Conservation (phyloP, 2,888 invertebrate genomes). For the Villa cingulata region DNA sequence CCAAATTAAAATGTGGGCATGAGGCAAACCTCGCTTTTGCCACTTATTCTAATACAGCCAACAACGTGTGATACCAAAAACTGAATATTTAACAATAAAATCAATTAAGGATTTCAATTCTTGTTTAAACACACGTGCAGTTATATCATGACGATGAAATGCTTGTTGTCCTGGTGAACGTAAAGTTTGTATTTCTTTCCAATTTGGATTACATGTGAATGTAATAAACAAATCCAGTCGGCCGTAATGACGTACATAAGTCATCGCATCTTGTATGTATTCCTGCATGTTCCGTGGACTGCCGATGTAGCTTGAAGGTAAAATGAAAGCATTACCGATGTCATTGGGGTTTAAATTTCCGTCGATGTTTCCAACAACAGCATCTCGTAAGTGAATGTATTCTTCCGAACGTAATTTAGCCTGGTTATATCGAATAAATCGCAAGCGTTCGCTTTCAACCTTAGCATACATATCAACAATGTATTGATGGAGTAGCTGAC, state of each 20-base stretch:
- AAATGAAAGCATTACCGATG: constrained; percentile 12
- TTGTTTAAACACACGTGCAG: neutral
- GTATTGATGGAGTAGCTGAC: constrained; percentile 23
- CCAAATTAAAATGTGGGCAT: no score
- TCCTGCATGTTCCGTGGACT: no score
- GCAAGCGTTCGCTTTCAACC: no score
- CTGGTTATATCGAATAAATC: neutral
- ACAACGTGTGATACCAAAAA: neutral
- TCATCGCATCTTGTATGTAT: no score
- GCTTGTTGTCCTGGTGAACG: neutral
- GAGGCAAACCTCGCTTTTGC: no score
- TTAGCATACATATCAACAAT: no score
- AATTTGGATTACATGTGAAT: no score
- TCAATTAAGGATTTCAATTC: neutral
- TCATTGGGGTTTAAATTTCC: neutral
- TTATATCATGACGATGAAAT: neutral
- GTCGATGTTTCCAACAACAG: neutral
- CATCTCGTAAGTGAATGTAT: no score
- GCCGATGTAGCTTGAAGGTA: no score
- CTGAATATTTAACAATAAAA: neutral
- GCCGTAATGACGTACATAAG: constrained; percentile 7
- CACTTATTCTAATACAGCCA: neutral
- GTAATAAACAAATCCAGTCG: constrained; percentile 9
- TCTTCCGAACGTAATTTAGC: constrained; percentile 3
- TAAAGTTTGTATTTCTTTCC: neutral